Conservation (phyloP, 2,113 vertebrate genomes). For the Desmodus rotundus region DNA sequence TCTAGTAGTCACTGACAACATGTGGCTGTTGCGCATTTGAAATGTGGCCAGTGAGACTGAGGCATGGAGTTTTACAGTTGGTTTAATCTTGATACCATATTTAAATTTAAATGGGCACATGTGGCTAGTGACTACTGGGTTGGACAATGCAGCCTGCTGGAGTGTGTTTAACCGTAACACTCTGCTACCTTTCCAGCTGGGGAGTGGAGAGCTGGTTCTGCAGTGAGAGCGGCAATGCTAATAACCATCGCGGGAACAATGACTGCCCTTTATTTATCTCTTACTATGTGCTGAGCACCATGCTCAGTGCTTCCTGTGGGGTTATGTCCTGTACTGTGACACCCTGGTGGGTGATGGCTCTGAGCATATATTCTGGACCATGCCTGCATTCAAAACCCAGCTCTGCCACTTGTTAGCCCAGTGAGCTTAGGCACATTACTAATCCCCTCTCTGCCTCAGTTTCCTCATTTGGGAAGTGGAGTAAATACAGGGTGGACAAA, state of each 20-base stretch:
- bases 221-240: accelerated
- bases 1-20: not conserved
- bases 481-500: too few relatives aligned
- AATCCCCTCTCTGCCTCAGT: not conserved
- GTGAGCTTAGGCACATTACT: not conserved
- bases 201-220: not conserved
- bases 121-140: not conserved
- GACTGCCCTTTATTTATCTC: not conserved
- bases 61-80: not conserved
- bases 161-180: not conserved
- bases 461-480: too few relatives aligned
- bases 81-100: not conserved
- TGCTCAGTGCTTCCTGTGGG: not conserved
- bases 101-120: not conserved
- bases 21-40: not conserved
- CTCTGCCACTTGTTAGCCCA: not conserved
- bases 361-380: not conserved
- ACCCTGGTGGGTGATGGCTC: not conserved
- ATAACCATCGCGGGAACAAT: not conserved
- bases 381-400: not conserved
- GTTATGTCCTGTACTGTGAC: not conserved
- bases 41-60: not conserved
- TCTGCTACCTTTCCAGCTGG: not conserved
- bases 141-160: not conserved
- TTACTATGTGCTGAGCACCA: not conserved